A percentile compares a stretch with the other conserved stretches of the same genome.
Conservation (phyloP, 2,113 vertebrate species). For the Dicrurus megarhynchus region DNA sequence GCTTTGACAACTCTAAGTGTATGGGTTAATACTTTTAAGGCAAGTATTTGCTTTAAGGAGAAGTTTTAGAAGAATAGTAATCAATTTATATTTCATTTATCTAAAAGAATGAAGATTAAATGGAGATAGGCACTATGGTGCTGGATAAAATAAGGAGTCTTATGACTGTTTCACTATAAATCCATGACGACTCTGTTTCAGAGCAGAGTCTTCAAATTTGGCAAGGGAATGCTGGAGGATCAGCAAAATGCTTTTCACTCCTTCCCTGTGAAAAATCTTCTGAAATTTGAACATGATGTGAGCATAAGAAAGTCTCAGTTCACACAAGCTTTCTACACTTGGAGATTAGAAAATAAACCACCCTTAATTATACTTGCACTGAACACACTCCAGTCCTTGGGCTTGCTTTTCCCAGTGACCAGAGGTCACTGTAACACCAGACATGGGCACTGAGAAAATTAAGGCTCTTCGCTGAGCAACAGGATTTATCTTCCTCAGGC, state of each 20-base stretch:
- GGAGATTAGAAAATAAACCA: neutral
- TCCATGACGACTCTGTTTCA: neutral
- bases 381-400: neutral
- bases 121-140: neutral
- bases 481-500: neutral
- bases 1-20: neutral
- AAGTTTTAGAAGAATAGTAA: neutral
- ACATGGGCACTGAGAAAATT: neutral
- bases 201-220: neutral
- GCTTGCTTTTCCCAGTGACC: neutral
- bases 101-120: neutral
- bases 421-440: neutral
- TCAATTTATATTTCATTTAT: neutral
- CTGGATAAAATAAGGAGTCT: neutral
- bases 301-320: neutral
- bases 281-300: slow-evolving; percentile 28
- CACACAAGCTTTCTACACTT: neutral
- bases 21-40: neutral
- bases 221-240: neutral
- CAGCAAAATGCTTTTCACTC: slow-evolving; percentile 9
- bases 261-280: slow-evolving; percentile 28
- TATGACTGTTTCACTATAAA: neutral
- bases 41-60: neutral
- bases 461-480: neutral
- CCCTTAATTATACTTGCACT: neutral